Evolutionary conservation across 2,888 invertebrate species (phyloP), one percentile per base, ranked within the genome.

Genomic region (Stenolophus ochropezus): DNA sequence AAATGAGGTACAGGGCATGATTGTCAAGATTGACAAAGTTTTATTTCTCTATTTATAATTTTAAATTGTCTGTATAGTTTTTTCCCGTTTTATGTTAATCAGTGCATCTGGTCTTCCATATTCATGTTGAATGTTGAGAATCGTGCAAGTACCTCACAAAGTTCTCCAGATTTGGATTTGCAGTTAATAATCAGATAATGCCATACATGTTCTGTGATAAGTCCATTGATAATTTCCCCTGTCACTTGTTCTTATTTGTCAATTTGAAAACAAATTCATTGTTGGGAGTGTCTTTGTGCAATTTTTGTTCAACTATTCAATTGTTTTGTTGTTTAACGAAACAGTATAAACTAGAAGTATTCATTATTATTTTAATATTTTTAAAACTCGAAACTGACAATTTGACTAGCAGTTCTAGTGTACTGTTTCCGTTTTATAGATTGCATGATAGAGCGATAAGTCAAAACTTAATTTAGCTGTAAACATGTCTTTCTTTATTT

Each of bases 161-260:
- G 33, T 75, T 75, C 75, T 49, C 42, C 53, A 53, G 69, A 51
- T 71, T 81, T 73, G 73, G 51, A 27, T 75, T 75, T 53, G 27
- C 73, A 56, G 61, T 79, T 82, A 78, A 65, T 80, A 65, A 79
- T 80, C 78, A 79, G 69, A 82, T 74, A 80, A 89, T 89, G 89
- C 89, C 89, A 89, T 89, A 89, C 88, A 88, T 89, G 88, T 89
- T 89, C 89, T 89, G 89, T 89, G 89, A 89, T 89, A 89, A 89
- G 89, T 89, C 88, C 88, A 88, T 87, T 89, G 87, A 79, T 79
- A 79, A 79, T 53, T 78, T 88, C 87, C 87, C 88, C 87, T 87
- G 87, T 88, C 88, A 88, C 86, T 86, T 87, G 87, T 86, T 85
- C 86, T 85, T 85, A 75, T 65, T 61, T 65, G 65, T 78, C 78